A percentile compares a stretch with the other conserved stretches of the same genome.
Conservation (phyloP, 2,113 vertebrate genomes). For the Peucedramus taeniatus region DNA sequence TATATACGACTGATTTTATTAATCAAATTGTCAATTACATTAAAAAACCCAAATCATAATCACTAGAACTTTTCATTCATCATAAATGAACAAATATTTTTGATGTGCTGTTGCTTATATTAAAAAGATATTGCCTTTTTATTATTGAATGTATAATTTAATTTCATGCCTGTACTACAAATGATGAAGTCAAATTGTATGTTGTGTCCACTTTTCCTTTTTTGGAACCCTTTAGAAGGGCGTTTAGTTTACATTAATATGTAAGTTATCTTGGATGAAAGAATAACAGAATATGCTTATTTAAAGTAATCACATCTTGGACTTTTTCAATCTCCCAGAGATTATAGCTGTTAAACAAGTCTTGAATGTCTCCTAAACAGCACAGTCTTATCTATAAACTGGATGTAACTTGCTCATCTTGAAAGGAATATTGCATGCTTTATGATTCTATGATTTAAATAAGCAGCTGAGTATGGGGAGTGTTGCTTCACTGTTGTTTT, state of each 20-base stretch:
- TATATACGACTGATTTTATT: background rate
- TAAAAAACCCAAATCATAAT: background rate
- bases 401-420: background rate
- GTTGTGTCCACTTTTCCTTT: background rate
- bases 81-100: background rate
- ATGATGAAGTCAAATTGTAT: background rate
- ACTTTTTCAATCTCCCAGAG: background rate
- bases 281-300: background rate
- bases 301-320: background rate
- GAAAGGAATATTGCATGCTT: background rate
- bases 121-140: background rate
- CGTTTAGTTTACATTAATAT: background rate
- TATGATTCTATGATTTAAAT: background rate
- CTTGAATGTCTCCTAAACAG: background rate
- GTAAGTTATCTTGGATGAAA: background rate
- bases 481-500: background rate
- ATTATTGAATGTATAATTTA: background rate
- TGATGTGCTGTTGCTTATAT: background rate
- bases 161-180: background rate
- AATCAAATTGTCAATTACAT: background rate
- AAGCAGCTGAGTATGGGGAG: background rate
- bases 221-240: background rate
- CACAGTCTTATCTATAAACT: background rate
- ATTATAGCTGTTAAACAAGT: background rate
- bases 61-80: background rate